Evolutionary conservation across 2,888 invertebrate species (phyloP), one percentile per base, ranked within the genome.

Genomic region (Clunio marinus): DNA sequence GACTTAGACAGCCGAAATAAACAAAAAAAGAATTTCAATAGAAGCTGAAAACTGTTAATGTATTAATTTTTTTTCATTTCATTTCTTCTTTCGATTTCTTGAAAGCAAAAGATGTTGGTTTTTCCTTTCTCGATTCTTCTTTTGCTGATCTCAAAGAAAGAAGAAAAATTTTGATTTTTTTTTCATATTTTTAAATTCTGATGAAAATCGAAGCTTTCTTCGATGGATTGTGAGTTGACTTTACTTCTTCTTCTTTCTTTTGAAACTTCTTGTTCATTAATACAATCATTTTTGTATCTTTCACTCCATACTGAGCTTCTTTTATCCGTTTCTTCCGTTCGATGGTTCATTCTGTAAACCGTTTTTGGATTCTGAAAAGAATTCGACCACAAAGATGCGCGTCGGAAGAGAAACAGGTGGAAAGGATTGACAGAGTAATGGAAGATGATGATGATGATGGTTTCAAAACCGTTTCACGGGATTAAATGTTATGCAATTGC

Each of bases 251-350:
- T 57, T 46, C 4, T 13, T 57, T 25, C 25, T 13, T 57, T 8
- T 32, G 1, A 8, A 22, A 4, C 51, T 8, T 24, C 7, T 8
- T 13, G 10, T n/a, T 10, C 32, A 27, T 17, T 32, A 28, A 58
- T 25, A n/a, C 35, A 28, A 28, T 24, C 28, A 32, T n/a, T 20
- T 59, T 28, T 59, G 25, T 57, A n/a, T 24, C 27, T 57, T 57
- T 24, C 25, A 57, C 24, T 46, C 10, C 22, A n/a, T 13, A 15
- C 41, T 41, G 15, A 20, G 58, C 13, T 58, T 15, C 58, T 46
- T 51, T 51, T 51, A 59, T 59, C 59, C 59, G 59, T 59, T 59
- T 32, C 59, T 59, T 59, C 59, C 59, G 59, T 15, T 59, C 13
- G n/a, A 51, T 59, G 20, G 13, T 59, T 35, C 28, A 25, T 57